phyloP scores from a whole-genome alignment of 2,888 invertebrate species.

The Pherbina coryleti region DNA sequence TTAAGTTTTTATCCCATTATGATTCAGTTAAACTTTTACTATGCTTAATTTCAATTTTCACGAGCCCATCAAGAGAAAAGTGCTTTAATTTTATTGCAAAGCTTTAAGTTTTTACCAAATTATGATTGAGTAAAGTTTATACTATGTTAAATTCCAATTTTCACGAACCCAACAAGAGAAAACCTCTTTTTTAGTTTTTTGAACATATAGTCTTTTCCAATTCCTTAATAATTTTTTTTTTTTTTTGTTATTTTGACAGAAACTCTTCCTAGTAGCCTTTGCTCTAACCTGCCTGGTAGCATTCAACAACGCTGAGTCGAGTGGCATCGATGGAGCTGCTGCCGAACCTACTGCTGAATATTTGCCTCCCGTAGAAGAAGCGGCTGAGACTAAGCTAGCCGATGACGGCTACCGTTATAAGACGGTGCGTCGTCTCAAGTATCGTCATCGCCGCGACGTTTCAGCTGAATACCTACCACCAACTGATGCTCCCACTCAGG shows the following conservation, averaged over 20 bases:
- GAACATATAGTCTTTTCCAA: neutral
- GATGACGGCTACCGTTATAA: constrained; percentile 62
- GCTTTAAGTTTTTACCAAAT: too few species aligned
- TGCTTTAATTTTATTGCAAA: too few species aligned
- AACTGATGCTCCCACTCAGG: constrained; percentile 53
- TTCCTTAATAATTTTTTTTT: neutral
- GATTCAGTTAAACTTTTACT: too few species aligned
- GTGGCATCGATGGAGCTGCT: constrained; percentile 39
- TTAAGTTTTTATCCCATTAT: too few species aligned
- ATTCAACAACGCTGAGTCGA: constrained; percentile 51
- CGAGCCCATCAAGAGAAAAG: too few species aligned
- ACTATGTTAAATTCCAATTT: too few species aligned
- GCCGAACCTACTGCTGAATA: constrained; percentile 58
- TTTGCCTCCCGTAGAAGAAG: constrained; percentile 56
- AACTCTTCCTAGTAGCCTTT: constrained; percentile 57
- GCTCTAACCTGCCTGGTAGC: constrained; percentile 54
- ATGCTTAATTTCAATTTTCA: too few species aligned
- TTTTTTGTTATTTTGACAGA: constrained; percentile 49
- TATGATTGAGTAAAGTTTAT: too few species aligned
- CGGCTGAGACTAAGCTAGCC: constrained; percentile 53
- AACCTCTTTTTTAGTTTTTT: too few species aligned
- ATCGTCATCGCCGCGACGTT: constrained; percentile 61
- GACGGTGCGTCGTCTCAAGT: constrained; percentile 57
- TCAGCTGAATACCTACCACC: constrained; percentile 64
- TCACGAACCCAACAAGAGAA: too few species aligned